Percentiles rank a stretch among this genome's conserved stretches.
Evolutionary conservation across 2,113 vertebrate genomes (phyloP).

Genomic region (Notarius quadriscutis): DNA sequence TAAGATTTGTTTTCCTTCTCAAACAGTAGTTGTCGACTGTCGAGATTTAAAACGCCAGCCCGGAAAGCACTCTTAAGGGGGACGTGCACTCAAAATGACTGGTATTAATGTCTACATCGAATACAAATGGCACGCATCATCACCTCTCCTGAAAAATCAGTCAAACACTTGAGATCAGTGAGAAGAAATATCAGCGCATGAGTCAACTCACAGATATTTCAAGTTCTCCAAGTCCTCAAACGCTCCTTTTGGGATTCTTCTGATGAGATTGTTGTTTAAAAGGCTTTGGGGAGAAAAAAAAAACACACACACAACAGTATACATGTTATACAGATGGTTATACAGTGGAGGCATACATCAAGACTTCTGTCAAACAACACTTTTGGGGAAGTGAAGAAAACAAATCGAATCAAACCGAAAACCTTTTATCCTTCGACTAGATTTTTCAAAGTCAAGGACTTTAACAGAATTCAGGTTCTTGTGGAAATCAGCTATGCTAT

Average conservation of each 20-base stretch:
- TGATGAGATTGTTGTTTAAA: constrained; percentile 96
- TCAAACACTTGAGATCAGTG: constrained; percentile 1
- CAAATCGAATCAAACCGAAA: neutral
- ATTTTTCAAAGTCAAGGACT: neutral
- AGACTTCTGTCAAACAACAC: constrained; percentile 1
- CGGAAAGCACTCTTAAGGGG: neutral
- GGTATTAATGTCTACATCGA: too few relatives aligned
- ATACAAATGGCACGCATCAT: neutral
- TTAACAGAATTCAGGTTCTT: neutral
- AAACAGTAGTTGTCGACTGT: neutral
- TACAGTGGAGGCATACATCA: constrained; percentile 5
- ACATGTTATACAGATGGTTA: neutral
- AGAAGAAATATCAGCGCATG: neutral
- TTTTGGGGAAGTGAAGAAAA: neutral
- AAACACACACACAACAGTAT: constrained; percentile 24
- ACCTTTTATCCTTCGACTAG: neutral
- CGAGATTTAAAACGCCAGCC: neutral
- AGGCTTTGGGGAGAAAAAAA: constrained; percentile 73
- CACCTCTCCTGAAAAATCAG: neutral
- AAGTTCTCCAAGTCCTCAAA: constrained; percentile 97
- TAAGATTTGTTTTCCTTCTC: constrained; percentile 8
- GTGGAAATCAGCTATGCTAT: neutral
- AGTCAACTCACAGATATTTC: constrained; percentile 95
- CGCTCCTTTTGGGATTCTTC: constrained; percentile 84
- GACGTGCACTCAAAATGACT: neutral